Evolutionary conservation across 2,113 vertebrate species (phyloP).

Genomic region (Pheucticus melanocephalus): DNA sequence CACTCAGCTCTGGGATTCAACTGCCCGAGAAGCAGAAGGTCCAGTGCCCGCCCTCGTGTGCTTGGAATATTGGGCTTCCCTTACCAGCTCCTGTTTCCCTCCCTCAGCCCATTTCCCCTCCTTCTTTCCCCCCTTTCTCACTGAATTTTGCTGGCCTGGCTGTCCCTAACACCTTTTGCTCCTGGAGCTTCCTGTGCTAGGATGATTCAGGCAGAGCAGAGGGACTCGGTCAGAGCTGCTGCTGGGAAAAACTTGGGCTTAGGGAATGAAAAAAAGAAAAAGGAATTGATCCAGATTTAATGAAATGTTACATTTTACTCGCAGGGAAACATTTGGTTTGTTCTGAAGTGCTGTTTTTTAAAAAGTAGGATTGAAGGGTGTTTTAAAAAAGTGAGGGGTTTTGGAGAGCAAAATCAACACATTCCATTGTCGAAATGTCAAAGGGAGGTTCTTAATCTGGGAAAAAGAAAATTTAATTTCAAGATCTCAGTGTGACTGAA

Average conservation of each 20-base stretch:
- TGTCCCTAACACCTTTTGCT: not conserved
- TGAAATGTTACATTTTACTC: conserved; percentile 39
- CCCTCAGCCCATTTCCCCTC: not conserved
- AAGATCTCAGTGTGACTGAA: not conserved
- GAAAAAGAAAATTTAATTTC: conserved; percentile 17
- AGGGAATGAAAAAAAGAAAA: not conserved
- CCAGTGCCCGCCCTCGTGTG: not conserved
- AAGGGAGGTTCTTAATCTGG: not conserved
- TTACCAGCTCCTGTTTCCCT: not conserved
- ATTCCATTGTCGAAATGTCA: not conserved
- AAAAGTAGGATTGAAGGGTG: not conserved
- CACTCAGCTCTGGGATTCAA: conserved; percentile 1
- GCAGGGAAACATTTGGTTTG: conserved; percentile 3
- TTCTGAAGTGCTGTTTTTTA: conserved; percentile 5
- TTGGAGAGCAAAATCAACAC: conserved; percentile 8
- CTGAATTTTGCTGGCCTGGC: not conserved
- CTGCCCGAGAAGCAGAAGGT: not conserved
- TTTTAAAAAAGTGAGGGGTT: not conserved
- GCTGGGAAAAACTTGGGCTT: not conserved
- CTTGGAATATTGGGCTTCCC: not conserved
- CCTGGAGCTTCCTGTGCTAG: fast-evolving
- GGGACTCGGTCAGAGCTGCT: not conserved
- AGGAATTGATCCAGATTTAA: conserved; percentile 30
- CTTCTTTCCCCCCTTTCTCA: not conserved
- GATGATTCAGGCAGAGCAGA: not conserved